phyloP scores from a whole-genome alignment of 2,113 vertebrate genomes.

The Oreochromis aureus region DNA sequence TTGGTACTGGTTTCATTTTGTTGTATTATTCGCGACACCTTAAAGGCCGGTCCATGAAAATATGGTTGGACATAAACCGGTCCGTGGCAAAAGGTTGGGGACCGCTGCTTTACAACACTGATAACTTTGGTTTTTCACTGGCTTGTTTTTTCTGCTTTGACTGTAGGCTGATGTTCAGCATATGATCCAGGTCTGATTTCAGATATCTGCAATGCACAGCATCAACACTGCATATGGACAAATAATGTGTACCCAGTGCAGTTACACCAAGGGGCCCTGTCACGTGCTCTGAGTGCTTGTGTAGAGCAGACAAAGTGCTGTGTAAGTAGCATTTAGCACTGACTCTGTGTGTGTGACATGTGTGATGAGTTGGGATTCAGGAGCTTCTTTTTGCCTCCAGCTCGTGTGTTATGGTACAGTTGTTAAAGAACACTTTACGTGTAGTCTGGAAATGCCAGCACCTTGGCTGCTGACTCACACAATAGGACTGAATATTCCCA shows the following conservation, averaged over 20 bases:
- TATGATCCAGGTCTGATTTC: background rate
- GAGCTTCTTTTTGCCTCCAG: no score
- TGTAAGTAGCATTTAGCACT: background rate
- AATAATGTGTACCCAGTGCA: fast-evolving
- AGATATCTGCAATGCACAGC: background rate
- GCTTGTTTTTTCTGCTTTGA: background rate
- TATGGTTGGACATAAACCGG: background rate
- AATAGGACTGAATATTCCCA: background rate
- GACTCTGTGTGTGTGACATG: background rate
- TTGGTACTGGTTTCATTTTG: background rate
- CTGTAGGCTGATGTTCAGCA: background rate
- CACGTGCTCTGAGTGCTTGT: background rate
- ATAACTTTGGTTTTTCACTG: background rate
- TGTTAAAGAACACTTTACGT: background rate
- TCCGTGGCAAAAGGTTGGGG: fast-evolving
- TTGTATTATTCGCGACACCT: background rate
- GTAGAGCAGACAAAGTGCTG: background rate
- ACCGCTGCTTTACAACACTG: background rate
- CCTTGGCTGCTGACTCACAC: background rate
- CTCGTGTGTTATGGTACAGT: background rate
- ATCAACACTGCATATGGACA: background rate
- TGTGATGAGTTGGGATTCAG: background rate
- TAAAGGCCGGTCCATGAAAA: background rate
- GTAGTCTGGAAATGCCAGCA: background rate
- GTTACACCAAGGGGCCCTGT: background rate